Base-by-base conservation (phyloP, 1,140 invertebrate species). In the Bombus superbus region DNA sequence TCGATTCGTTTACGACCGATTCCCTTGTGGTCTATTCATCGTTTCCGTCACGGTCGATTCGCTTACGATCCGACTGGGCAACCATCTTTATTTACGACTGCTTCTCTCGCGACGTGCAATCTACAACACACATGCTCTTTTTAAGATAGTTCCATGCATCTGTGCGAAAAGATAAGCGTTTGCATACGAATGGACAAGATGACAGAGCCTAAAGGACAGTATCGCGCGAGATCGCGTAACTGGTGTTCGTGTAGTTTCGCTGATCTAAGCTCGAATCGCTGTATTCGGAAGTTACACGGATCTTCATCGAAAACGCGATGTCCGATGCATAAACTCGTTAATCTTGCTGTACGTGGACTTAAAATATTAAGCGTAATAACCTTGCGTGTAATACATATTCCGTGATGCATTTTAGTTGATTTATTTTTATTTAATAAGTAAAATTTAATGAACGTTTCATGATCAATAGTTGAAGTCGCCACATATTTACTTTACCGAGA, bases 141-240 rank as follows among this genome's bases (percentile, higher is more conserved):
- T 38, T 40, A 13, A 25, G 11, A 71, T 71, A 40, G 68, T 71
- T 40, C 40, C 38, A 40, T 28, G 68, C 6, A 22, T 22, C 5
- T 15, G 15, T 15, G 2, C 38, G 68, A 40, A 28, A 40, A 40
- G 68, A 71, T 71, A 71, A 40, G 68, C 10, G 68, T 38, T 40
- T 71, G 40, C 68, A 71, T 28, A 40, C 10, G 25, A 71, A 28
- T 40, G 38, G 68, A 71, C 68, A 71, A 71, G 68, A 71, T 71
- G 68, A 38, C 68, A 71, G 68, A 40, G 38, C 4, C 38, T 71
- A 71, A 28, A 71, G 68, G 68, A 71, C 68, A 71, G 38, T 71
- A 71, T 71, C 68, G 25, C 25, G 6, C 10, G 38, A 13, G 25
- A 71, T 71, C 68, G 38, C 38, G 68, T 71, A 71, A 11, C 68